A percentile compares a stretch with the other conserved stretches of the same genome.
phyloP scores from a whole-genome alignment of 2,797 vertebrate genomes.

The Rhincodon typus region DNA sequence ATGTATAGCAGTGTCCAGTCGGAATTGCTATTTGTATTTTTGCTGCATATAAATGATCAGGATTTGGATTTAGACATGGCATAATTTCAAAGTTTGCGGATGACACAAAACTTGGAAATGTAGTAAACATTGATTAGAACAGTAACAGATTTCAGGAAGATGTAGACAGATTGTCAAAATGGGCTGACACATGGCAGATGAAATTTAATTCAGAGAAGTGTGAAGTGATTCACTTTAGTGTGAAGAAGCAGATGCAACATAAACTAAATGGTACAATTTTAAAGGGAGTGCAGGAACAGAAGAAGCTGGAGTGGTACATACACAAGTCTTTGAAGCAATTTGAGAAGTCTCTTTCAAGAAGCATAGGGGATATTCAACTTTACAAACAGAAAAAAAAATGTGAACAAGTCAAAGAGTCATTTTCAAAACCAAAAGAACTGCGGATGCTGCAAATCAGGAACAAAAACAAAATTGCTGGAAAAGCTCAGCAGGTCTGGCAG shows the following conservation, averaged over 20 bases:
- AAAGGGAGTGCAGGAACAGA: not conserved
- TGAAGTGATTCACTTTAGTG: constrained; percentile 22
- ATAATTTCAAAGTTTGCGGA: not conserved
- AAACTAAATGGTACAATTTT: not conserved
- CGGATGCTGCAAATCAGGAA: no score
- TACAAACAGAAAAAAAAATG: not conserved
- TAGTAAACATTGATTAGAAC: not conserved
- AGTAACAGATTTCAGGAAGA: constrained; percentile 23
- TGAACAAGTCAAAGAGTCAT: no score
- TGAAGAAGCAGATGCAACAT: not conserved
- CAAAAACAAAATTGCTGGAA: no score
- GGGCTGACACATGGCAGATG: constrained; percentile 26
- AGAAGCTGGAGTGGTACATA: not conserved
- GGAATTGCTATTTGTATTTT: no score
- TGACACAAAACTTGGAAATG: not conserved
- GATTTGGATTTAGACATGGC: not conserved
- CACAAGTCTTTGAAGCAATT: not conserved
- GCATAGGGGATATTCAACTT: not conserved
- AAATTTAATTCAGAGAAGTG: not conserved
- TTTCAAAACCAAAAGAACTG: no score
- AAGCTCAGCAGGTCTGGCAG: no score
- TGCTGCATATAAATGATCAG: not conserved
- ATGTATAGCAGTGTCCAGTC: no score
- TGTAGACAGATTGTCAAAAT: not conserved
- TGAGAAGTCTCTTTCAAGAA: not conserved